A percentile compares a stretch with the other conserved stretches of the same genome.
These are phyloP conservation scores for Pedionomus torquatus DNA, from an alignment of 2,113 vertebrate species.

Conservation along the genomic window DNA sequence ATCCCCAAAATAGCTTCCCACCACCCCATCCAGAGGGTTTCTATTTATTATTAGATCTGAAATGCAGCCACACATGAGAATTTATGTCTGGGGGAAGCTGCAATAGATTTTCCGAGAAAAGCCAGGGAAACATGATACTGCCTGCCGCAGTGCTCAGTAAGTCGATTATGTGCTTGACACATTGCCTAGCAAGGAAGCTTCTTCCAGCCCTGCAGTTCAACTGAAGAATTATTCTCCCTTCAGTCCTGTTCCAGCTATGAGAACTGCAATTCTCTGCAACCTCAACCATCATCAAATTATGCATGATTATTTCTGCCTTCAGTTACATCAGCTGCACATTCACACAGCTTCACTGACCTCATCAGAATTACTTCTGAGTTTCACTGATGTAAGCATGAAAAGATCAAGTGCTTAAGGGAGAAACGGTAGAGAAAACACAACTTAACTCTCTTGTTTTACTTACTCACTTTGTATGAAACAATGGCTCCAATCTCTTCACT, in stretches of 20 bases:
- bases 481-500: not conserved
- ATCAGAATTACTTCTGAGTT: not conserved
- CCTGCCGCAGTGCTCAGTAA: not conserved
- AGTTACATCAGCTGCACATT: not conserved
- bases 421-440: not conserved
- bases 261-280: not conserved
- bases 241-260: not conserved
- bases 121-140: constrained; percentile 37
- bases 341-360: not conserved
- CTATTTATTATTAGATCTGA: constrained; percentile 17
- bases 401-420: not conserved
- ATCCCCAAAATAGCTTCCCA: not conserved
- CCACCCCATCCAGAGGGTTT: not conserved
- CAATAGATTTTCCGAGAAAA: constrained; percentile 43
- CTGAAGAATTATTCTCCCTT: not conserved
- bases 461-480: not conserved
- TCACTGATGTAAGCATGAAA: not conserved
- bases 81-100: constrained; percentile 2
- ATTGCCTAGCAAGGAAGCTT: not conserved
- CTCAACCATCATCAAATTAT: not conserved
- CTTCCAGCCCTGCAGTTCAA: not conserved
- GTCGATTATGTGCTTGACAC: not conserved
- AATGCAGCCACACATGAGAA: constrained; percentile 37
- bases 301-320: not conserved
- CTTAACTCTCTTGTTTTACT: not conserved